Evolutionary conservation across 2,113 vertebrate species (phyloP).

Genomic region (Jaculus jaculus): DNA sequence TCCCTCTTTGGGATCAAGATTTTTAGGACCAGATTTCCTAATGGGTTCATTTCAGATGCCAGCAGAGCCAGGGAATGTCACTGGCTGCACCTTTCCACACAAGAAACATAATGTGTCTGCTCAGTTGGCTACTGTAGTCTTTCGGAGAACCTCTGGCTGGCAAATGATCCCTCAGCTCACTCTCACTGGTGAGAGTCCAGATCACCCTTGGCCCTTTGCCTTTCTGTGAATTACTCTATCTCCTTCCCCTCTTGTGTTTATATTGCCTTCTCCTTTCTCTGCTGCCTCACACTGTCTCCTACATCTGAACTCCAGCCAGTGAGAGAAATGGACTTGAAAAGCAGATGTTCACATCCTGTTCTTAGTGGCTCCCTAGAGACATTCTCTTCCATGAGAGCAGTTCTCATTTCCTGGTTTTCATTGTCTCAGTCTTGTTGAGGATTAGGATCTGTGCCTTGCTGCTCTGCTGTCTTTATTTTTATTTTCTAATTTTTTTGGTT

Average conservation of each 20-base stretch:
- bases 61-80: not conserved
- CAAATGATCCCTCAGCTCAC: not conserved
- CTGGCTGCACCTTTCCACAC: not conserved
- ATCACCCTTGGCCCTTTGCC: not conserved
- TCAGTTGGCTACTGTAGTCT: not conserved
- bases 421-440: not conserved
- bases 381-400: not conserved
- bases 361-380: not conserved
- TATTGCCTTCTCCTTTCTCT: conserved; percentile 38
- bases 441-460: not conserved
- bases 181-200: not conserved
- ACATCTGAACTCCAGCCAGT: not conserved
- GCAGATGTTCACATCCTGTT: conserved; percentile 47
- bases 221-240: not conserved
- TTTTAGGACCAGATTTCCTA: conserved; percentile 23
- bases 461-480: conserved; percentile 22
- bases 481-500: too few species aligned
- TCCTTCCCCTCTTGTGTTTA: not conserved
- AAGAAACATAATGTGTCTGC: not conserved
- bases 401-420: conserved; percentile 61
- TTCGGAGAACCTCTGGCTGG: not conserved
- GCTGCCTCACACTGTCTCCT: not conserved
- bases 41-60: not conserved
- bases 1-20: not conserved
- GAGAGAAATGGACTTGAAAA: not conserved